phyloP scores from a whole-genome alignment of 2,113 vertebrate genomes.

The Halichoeres trimaculatus region DNA sequence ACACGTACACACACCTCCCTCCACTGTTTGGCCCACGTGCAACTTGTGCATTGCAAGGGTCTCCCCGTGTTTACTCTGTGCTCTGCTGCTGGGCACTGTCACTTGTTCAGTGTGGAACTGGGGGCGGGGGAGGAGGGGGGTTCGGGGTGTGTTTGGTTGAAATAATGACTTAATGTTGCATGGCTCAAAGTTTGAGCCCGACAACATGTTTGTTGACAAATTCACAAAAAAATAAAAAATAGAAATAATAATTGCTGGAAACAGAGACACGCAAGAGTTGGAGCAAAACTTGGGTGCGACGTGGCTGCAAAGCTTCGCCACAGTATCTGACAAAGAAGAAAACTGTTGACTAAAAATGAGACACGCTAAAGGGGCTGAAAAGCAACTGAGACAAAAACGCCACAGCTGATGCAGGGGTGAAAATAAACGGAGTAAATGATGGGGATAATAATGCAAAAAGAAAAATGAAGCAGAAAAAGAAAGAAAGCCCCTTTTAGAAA shows the following conservation, averaged over 20 bases:
- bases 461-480: constrained; percentile 44
- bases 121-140: not conserved
- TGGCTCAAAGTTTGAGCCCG: constrained; percentile 51
- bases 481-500: constrained; percentile 46
- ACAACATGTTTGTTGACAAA: constrained; percentile 48
- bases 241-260: not conserved
- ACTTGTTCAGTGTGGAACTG: constrained; percentile 37
- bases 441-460: constrained; percentile 31
- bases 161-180: constrained; percentile 44
- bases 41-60: constrained; percentile 61
- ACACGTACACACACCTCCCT: constrained; percentile 21
- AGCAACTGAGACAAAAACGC: constrained; percentile 56
- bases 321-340: constrained; percentile 53
- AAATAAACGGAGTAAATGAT: constrained; percentile 59
- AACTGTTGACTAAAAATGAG: constrained; percentile 35
- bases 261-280: constrained; percentile 39
- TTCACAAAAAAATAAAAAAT: constrained; percentile 3
- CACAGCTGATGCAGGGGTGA: constrained; percentile 17
- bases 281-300: constrained; percentile 57
- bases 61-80: constrained; percentile 70
- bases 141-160: constrained; percentile 26
- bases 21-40: constrained; percentile 75
- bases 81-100: constrained; percentile 48
- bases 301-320: constrained; percentile 56
- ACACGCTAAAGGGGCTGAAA: constrained; percentile 15